Evolutionary conservation across 2,113 vertebrate genomes (phyloP).

Genomic region (Strigops habroptila): DNA sequence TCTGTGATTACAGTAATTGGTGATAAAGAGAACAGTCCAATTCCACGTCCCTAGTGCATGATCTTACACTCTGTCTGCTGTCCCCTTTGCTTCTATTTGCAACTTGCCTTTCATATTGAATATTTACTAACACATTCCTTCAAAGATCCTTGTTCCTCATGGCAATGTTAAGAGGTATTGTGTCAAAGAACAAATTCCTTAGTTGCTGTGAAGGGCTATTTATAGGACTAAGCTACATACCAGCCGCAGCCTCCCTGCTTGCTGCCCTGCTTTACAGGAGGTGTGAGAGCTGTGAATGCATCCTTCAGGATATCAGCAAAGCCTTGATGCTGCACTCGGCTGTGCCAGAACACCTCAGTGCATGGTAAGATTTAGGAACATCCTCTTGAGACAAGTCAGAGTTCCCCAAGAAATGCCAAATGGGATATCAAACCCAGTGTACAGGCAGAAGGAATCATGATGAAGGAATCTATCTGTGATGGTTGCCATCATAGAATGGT

Average conservation of each 20-base stretch:
- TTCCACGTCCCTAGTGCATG: background rate
- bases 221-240: background rate
- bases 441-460: background rate
- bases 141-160: background rate
- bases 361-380: background rate
- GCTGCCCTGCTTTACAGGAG: background rate
- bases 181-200: background rate
- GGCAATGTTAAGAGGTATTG: background rate
- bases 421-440: background rate
- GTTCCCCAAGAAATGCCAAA: background rate
- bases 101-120: background rate
- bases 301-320: background rate
- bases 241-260: background rate
- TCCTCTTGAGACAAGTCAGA: background rate
- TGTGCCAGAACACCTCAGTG: conserved; percentile 11
- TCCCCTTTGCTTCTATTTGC: background rate
- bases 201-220: background rate
- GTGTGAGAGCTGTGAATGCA: conserved; percentile 22
- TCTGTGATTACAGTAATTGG: background rate
- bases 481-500: background rate
- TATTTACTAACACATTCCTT: background rate
- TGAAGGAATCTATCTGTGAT: no score
- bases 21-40: background rate
- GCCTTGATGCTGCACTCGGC: background rate
- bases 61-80: accelerated